These are phyloP conservation scores for Mungos mungo DNA, from an alignment of 2,113 vertebrate species.

Conservation along the genomic window DNA sequence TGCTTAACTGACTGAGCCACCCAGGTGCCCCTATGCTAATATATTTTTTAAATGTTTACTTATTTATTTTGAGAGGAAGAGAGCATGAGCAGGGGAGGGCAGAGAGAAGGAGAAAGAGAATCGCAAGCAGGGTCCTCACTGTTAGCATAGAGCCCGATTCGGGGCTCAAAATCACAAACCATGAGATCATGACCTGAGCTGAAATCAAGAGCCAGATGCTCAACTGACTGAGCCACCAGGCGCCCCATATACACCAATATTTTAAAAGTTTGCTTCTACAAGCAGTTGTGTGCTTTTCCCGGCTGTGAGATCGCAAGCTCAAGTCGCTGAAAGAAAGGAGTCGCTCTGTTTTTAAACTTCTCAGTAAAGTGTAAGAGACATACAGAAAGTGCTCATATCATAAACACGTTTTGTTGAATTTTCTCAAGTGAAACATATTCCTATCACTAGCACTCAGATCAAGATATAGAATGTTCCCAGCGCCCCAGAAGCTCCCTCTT, in stretches of 20 bases:
- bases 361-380: background rate
- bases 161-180: no score
- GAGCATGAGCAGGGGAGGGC: no score
- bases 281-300: background rate
- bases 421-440: background rate
- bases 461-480: background rate
- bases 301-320: background rate
- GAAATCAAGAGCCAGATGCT: no score
- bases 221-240: no score
- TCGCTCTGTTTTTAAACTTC: conserved; percentile 36
- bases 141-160: no score
- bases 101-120: no score
- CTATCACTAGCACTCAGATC: background rate
- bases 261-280: background rate
- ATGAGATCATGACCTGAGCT: no score
- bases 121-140: no score
- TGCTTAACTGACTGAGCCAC: no score
- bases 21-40: background rate
- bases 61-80: no score
- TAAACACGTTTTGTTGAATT: background rate
- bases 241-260: background rate
- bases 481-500: background rate
- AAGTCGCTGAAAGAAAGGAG: background rate
- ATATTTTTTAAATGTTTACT: no score
- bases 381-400: background rate